These are phyloP conservation scores for Parauchenoglanis ngamensis DNA, from an alignment of 2,797 vertebrate species.

Conservation along the genomic window DNA sequence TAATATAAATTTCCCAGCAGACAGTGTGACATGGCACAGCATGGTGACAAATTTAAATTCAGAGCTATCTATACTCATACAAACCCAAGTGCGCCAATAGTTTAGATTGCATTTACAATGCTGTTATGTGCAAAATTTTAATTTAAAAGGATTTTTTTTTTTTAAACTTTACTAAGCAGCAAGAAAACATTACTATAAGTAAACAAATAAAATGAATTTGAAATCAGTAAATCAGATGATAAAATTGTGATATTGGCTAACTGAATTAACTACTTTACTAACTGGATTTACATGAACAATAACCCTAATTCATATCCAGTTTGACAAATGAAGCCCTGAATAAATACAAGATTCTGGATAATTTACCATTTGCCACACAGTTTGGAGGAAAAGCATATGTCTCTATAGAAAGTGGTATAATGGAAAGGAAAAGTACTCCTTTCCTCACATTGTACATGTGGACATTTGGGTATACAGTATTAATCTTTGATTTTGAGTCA, in stretches of 20 bases:
- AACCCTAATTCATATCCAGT: not conserved
- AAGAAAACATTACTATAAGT: not conserved
- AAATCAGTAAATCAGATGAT: not conserved
- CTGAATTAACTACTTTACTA: too few species aligned
- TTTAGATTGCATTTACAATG: not conserved
- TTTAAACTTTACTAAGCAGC: not conserved
- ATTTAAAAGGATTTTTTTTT: not conserved
- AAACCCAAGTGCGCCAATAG: not conserved
- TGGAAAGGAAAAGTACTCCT: not conserved
- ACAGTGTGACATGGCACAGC: not conserved
- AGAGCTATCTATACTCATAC: not conserved
- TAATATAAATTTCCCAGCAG: not conserved
- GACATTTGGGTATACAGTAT: not conserved
- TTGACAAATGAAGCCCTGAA: not conserved
- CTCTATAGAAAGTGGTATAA: not conserved
- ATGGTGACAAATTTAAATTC: conserved; percentile 5
- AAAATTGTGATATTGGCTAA: not conserved
- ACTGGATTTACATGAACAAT: not conserved
- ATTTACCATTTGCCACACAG: conserved; percentile 10
- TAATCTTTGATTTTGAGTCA: not conserved
- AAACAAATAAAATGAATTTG: not conserved
- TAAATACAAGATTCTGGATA: not conserved
- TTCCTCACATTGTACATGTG: not conserved
- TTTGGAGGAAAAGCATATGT: not conserved
- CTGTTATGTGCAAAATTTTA: not conserved